These are phyloP conservation scores for Himalopsyche phryganea DNA, from an alignment of 1,140 invertebrate genomes.

Conservation along the genomic window DNA sequence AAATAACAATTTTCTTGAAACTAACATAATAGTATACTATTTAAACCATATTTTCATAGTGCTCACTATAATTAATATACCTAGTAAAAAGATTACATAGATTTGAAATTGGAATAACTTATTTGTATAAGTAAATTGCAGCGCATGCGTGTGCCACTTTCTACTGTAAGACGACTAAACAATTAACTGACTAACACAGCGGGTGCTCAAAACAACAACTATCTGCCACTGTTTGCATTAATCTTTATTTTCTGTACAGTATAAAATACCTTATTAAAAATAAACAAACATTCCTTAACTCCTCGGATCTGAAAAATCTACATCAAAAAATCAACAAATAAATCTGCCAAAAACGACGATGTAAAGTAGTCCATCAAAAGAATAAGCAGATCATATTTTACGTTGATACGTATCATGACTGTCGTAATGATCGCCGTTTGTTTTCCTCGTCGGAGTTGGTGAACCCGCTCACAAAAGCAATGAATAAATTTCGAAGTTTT, in stretches of 20 bases:
- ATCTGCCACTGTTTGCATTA: background rate
- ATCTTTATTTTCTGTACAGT: background rate
- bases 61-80: too few species aligned
- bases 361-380: background rate
- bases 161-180: too few species aligned
- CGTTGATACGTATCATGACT: constrained; percentile 20
- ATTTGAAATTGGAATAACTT: too few species aligned
- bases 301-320: background rate
- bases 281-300: background rate
- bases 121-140: too few species aligned
- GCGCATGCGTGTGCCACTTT: too few species aligned
- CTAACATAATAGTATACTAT: too few species aligned
- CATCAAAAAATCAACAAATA: background rate
- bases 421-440: constrained; percentile 20
- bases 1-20: too few species aligned
- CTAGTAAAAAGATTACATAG: too few species aligned
- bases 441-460: background rate
- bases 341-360: background rate
- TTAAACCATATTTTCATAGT: too few species aligned
- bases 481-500: constrained; percentile 24
- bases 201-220: too few species aligned
- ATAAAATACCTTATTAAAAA: background rate
- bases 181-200: too few species aligned
- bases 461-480: constrained; percentile 15
- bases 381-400: constrained; percentile 21